Evolutionary conservation across 2,888 invertebrate genomes (phyloP), one percentile per base, ranked within the genome.

Genomic region (Troilus luridus): DNA sequence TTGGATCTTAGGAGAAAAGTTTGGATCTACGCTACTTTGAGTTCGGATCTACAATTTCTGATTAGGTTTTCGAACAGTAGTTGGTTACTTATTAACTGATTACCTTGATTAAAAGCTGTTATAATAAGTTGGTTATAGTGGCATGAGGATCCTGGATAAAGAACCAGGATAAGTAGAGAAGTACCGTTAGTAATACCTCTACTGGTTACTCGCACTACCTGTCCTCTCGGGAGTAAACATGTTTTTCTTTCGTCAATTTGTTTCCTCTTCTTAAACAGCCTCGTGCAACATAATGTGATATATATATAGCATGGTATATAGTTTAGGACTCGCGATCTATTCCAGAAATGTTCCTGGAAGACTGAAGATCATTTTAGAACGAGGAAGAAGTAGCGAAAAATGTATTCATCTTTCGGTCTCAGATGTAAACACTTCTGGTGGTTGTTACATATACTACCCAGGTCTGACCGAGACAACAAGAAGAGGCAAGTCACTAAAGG

Each of bases 221-320:
- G 24, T 2, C 7, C 9, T 3, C 41, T 41, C 12, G 5, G 27
- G 7, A 9, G 72, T 77, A 77, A 77, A 77, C 72, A 77, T 77
- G 72, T 77, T 77, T 77, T 77, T 77, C 72, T 41, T 41, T 17
- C 27, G 72, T 27, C 72, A 72, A 72, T 72, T 72, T 24, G 27
- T 72, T 27, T 72, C 72, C 3, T 27, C 24, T 3, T 27, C 41
- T 77, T 77, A 19, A 27, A 27, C 72, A 17, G 58, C 72, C 72
- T 77, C 27, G 27, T 41, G 72, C 7, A 1, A 17, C 14, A 17
- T 2, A 17, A 77, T 41, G 8, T 9, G 27, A 41, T 24, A 77
- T 41, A 77, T 41, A 41, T 67, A 67, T 67, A 67, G 72, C 1
- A 41, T 41, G 41, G 3, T 11, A n/a, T 27, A 24, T 5, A 41